phyloP scores from a whole-genome alignment of 2,888 invertebrate species.

The Margaritifera margaritifera region DNA sequence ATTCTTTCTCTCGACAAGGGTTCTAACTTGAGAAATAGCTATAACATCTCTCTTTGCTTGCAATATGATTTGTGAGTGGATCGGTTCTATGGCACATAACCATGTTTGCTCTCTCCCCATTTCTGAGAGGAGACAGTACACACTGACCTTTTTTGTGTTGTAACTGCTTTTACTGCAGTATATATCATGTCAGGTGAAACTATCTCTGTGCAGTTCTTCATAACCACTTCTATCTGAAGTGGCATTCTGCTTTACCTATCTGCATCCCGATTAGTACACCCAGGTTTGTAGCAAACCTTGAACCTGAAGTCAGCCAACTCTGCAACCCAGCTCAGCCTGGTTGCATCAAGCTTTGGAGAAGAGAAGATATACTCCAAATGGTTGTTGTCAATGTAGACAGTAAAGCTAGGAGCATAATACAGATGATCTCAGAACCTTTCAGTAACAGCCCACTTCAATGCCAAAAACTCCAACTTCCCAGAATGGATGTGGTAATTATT shows the following conservation, averaged over 20 bases:
- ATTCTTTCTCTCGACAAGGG: too few relatives aligned
- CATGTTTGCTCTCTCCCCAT: too few relatives aligned
- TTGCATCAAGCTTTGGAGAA: slow-evolving; percentile 1
- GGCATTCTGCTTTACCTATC: slow-evolving; percentile 13
- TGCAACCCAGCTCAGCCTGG: slow-evolving; percentile 9
- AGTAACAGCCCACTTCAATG: slow-evolving; percentile 17
- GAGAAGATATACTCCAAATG: slow-evolving; percentile 9
- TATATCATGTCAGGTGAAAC: background rate
- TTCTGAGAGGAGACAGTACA: too few relatives aligned
- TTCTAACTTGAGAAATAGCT: too few relatives aligned
- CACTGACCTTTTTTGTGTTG: background rate
- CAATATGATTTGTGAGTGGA: too few relatives aligned
- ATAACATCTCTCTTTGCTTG: too few relatives aligned
- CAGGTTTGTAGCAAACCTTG: slow-evolving; percentile 13
- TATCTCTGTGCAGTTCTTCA: slow-evolving; percentile 1
- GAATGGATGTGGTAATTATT: slow-evolving; percentile 15
- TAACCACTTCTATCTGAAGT: slow-evolving; percentile 3
- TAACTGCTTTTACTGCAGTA: background rate
- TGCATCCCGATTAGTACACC: slow-evolving; percentile 8
- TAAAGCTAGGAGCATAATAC: slow-evolving; percentile 13
- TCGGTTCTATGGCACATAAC: too few relatives aligned
- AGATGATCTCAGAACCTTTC: slow-evolving; percentile 15
- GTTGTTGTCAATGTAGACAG: slow-evolving; percentile 15
- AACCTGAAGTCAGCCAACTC: slow-evolving; percentile 10
- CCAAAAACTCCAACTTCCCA: slow-evolving; percentile 11